phyloP scores from a whole-genome alignment of 1,140 invertebrate species.

The Neodiprion pinetum region DNA sequence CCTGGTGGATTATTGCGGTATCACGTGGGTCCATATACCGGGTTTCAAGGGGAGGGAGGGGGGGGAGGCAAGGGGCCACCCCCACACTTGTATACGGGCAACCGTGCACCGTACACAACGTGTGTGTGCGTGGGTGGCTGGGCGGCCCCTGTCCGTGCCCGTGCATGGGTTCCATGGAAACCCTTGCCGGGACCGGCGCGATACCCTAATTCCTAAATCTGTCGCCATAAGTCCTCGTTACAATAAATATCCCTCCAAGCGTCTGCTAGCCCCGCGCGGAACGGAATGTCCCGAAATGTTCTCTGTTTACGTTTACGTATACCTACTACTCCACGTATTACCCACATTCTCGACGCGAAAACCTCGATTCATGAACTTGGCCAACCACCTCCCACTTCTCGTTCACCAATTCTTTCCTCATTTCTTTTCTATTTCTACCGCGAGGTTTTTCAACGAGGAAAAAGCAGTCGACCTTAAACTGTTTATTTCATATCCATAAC shows the following conservation, averaged over 20 bases:
- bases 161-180: constrained; percentile 23
- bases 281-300: too few relatives aligned
- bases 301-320: too few relatives aligned
- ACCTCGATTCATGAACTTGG: too few relatives aligned
- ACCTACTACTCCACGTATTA: too few relatives aligned
- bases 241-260: constrained; percentile 59
- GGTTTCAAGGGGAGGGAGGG: neutral
- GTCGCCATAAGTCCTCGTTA: constrained; percentile 65
- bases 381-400: too few relatives aligned
- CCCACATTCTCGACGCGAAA: too few relatives aligned
- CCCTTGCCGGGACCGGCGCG: constrained; percentile 38
- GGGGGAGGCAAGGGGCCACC: neutral
- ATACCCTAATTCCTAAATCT: constrained; percentile 65
- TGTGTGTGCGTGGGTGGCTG: constrained; percentile 6
- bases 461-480: neutral
- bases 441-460: neutral
- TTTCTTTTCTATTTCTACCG: neutral
- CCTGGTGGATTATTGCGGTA: constrained; percentile 58
- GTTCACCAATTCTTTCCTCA: too few relatives aligned
- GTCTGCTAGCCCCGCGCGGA: constrained; percentile 43
- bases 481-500: neutral
- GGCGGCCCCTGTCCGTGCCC: neutral
- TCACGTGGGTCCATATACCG: constrained; percentile 38
- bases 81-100: neutral
- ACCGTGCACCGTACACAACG: neutral